Base-by-base conservation (phyloP, 1,140 invertebrate genomes). In the Cheumatopsyche charites region DNA sequence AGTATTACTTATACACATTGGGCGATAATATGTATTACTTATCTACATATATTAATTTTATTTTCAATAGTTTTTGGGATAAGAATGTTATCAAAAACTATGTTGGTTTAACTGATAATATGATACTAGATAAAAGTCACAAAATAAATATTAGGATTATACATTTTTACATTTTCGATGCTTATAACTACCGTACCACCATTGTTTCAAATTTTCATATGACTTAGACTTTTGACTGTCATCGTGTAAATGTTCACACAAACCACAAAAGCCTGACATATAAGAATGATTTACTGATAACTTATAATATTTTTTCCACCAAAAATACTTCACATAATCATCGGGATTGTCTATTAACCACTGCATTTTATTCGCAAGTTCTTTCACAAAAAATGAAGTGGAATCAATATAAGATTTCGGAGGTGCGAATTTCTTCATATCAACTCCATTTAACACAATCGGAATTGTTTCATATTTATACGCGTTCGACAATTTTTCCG, bases 361-460 rank as follows among this genome's bases (percentile, higher is more conserved):
- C 25, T 58, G 17, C 9, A 25, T 4, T 4, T 36, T 36, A 9
- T 36, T 36, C 29, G 3, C 3, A 9, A 91, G 78, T 0, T 85
- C 75, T 68, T 81, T 75, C 0, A 85, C 82, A 4, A 78, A 74
- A 70, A 87, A 89, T 55, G 86, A 81, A 15, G 82, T 78, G 0
- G 85, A 85, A 77, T 91, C 81, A 63, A 91, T 88, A 75, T 87
- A 89, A 0, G 89, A 90, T 36, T 78, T 77, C 13, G 77, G 74
- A 26, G 83, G 82, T 13, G 83, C 78, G 61, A 83, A 82, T 79
- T 78, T 84, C 0, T 77, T 79, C 70, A 89, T 89, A 75, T 91
- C 82, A 0, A 83, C 82, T 3, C 81, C 83, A 0, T 88, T 87
- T 58, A 84, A 84, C 0, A 89, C 86, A 6, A 90, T 81, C 0